Evolutionary conservation across 2,113 vertebrate species (phyloP).

Genomic region (Sprattus sprattus): DNA sequence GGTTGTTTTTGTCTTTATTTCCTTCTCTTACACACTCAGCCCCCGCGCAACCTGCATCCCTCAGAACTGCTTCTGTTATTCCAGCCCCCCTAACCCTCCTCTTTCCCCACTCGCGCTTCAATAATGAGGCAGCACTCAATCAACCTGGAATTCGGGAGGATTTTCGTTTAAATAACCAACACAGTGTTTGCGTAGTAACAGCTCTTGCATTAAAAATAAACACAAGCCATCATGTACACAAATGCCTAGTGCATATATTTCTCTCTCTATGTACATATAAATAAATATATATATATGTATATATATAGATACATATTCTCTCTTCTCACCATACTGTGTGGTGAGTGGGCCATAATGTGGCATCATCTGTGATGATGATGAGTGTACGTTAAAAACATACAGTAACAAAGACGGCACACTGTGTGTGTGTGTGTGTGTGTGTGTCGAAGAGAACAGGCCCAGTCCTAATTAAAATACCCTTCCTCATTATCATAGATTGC

Average conservation of each 20-base stretch:
- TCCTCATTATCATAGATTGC: conserved; percentile 73
- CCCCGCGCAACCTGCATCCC: conserved; percentile 12
- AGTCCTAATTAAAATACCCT: conserved; percentile 75
- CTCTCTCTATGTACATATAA: conserved; percentile 37
- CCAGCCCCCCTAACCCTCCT: not conserved
- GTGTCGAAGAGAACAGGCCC: conserved; percentile 53
- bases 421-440: conserved; percentile 25
- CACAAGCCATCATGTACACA: not conserved
- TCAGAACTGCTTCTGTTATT: not conserved
- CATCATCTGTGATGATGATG: not conserved
- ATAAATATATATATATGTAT: not conserved
- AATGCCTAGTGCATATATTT: conserved; percentile 2
- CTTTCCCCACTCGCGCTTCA: not conserved
- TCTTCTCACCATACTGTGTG: conserved; percentile 2
- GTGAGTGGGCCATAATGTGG: not conserved
- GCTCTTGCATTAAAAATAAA: not conserved
- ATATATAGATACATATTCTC: not conserved
- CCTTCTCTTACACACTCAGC: conserved; percentile 50
- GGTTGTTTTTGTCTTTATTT: conserved; percentile 32
- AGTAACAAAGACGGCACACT: not conserved
- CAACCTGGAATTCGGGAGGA: not conserved
- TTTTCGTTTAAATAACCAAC: not conserved
- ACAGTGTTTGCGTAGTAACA: not conserved
- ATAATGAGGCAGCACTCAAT: not conserved
- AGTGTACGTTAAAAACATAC: not conserved